These are phyloP conservation scores for Sebastolobus altivelis DNA, from an alignment of 2,797 vertebrate species.

Conservation along the genomic window DNA sequence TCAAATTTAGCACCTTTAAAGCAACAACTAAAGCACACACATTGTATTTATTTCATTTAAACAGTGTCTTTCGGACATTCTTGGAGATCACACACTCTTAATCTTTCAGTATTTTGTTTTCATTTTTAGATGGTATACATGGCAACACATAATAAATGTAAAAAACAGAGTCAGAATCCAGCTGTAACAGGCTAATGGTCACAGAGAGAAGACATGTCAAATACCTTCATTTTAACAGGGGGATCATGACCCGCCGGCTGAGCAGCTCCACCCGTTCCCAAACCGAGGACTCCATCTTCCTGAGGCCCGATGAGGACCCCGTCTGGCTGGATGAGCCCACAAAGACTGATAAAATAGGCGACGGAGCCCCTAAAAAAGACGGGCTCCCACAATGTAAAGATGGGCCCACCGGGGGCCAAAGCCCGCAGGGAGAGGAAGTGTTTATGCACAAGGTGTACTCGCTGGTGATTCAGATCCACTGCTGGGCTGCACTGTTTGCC, in stretches of 20 bases:
- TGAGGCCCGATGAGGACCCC: slow-evolving; percentile 81
- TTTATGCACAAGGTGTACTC: slow-evolving; percentile 74
- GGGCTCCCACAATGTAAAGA: slow-evolving; percentile 48
- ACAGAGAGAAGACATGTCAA: not conserved
- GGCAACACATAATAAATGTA: not conserved
- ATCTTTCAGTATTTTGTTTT: not conserved
- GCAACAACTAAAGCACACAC: slow-evolving; percentile 1
- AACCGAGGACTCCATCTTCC: slow-evolving; percentile 83
- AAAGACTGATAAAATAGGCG: slow-evolving; percentile 61
- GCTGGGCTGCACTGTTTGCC: slow-evolving; percentile 78
- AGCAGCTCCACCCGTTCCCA: slow-evolving; percentile 83
- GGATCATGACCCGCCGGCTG: slow-evolving; percentile 80
- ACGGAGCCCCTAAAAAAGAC: slow-evolving; percentile 55
- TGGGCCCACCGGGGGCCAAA: slow-evolving; percentile 22
- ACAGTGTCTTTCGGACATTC: not conserved
- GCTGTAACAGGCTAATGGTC: not conserved
- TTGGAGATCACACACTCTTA: not conserved
- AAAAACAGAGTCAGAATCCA: not conserved
- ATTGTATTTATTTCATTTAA: not conserved
- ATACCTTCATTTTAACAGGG: slow-evolving; percentile 55
- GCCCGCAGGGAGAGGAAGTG: slow-evolving; percentile 60
- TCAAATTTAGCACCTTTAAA: not conserved
- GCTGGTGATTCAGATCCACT: slow-evolving; percentile 76
- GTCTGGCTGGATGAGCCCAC: slow-evolving; percentile 82
- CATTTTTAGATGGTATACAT: not conserved